Base-by-base conservation (phyloP, 2,113 vertebrate species). In the Taxidea taxus region DNA sequence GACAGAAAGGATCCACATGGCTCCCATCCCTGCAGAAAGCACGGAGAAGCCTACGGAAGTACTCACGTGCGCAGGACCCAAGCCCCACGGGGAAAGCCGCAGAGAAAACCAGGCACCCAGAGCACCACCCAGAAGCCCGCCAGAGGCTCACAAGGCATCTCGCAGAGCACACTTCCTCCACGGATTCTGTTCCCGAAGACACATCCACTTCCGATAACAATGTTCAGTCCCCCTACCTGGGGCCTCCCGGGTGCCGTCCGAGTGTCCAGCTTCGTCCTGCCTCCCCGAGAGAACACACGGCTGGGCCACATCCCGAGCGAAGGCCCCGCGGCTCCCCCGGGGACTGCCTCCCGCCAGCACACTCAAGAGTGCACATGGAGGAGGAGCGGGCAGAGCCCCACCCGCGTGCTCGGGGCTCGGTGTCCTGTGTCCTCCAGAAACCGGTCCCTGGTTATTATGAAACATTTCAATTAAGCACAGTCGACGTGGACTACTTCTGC, bases 41-140 rank as follows among this genome's bases (percentile, higher is more conserved):
- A n/a, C 0, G 16, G 7, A n/a, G 66, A 68, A 68, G 18, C 66
- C 66, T n/a, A 20, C 16, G 0, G 34, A 9, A 68, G 66, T 10
- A 4, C 34, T 20, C 16, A 4, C 16, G 18, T 3, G 66, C 8
- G 4, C 34, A 10, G 37, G 54, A 54, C 20, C 51, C 18, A 0
- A 29, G 1, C 12, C 21, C 23, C n/a, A 47, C 0, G 0, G n/a
- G 7, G 74, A 77, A 58, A 66, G 6, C 16, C 14, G 6, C 20
- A 18, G 1, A 0, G 44, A 0, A 0, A 34, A 72, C 27, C 25
- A 4, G 56, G 87, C 54, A 1, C 2, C 74, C 0, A 0, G 31
- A 34, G 66, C 7, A 3, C 66, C 66, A n/a, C 42, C 42, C 58
- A 34, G n/a, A 64, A 44, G 68, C 34, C 31, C 27, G 62, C 64